Evolutionary conservation across 2,888 invertebrate genomes (phyloP).

Genomic region (Acronicta aceris): DNA sequence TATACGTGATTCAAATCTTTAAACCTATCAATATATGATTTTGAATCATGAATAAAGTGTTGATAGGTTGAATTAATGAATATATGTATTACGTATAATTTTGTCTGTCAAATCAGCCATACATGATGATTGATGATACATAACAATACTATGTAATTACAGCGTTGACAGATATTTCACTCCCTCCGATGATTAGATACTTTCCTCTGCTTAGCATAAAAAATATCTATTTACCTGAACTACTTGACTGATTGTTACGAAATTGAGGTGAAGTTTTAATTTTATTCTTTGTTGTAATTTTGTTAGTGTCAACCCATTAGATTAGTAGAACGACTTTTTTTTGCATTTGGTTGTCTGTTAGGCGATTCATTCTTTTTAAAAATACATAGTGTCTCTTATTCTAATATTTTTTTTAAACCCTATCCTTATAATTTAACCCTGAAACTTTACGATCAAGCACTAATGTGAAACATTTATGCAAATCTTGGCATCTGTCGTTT

Average conservation of each 20-base stretch:
- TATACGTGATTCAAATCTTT: neutral
- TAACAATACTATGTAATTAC: slow-evolving; percentile 29
- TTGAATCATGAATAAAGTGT: slow-evolving; percentile 32
- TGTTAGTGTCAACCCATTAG: no score
- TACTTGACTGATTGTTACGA: neutral
- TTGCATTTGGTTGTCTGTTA: no score
- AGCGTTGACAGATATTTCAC: slow-evolving; percentile 21
- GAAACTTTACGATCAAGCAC: no score
- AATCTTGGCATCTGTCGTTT: no score
- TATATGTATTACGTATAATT: slow-evolving; percentile 40
- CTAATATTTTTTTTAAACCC: no score
- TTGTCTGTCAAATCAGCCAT: slow-evolving; percentile 24
- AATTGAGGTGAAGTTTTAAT: neutral
- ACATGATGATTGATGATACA: slow-evolving; percentile 9
- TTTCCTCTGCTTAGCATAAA: slow-evolving; percentile 21
- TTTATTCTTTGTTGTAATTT: neutral
- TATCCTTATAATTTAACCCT: no score
- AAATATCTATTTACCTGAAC: neutral
- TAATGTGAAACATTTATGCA: no score
- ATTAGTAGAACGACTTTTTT: neutral
- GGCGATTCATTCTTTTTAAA: no score
- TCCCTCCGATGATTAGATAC: neutral
- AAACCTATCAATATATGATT: no score
- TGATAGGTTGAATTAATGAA: slow-evolving; percentile 11
- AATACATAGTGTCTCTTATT: no score